These are phyloP conservation scores for Pseudopipra pipra DNA, from an alignment of 2,113 vertebrate genomes.

Conservation along the genomic window DNA sequence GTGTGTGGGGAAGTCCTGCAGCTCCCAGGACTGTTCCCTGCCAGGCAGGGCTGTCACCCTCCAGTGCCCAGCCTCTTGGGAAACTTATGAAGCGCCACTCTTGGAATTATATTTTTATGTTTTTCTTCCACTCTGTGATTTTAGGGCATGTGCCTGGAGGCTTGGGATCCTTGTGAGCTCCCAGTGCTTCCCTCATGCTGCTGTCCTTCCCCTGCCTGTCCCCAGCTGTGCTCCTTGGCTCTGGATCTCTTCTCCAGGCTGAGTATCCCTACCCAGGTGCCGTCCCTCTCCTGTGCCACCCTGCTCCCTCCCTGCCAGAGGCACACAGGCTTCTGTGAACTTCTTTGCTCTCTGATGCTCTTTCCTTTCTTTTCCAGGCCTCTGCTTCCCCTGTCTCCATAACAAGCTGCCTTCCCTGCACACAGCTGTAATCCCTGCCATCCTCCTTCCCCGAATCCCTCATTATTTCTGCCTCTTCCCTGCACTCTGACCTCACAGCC, in stretches of 20 bases:
- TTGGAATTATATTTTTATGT: neutral
- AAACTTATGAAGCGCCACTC: rapidly evolving
- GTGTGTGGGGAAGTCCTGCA: rapidly evolving
- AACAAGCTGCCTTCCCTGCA: neutral
- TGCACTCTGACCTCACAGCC: neutral
- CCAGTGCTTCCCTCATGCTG: rapidly evolving
- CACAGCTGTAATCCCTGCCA: neutral
- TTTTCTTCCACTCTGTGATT: neutral
- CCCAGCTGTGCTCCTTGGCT: neutral
- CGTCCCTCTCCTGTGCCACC: rapidly evolving
- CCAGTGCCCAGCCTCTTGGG: rapidly evolving
- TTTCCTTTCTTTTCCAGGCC: neutral
- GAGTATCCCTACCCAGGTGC: neutral
- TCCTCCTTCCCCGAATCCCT: neutral
- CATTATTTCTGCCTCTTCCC: neutral
- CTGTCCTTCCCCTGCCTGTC: neutral
- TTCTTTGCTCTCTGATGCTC: neutral
- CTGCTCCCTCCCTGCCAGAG: neutral
- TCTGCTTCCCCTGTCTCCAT: neutral
- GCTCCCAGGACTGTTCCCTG: neutral
- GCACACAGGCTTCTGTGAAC: neutral
- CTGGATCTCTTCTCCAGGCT: neutral
- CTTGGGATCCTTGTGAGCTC: rapidly evolving
- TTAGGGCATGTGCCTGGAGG: neutral
- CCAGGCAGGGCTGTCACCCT: neutral